A percentile compares a stretch with the other conserved stretches of the same genome.
phyloP scores from a whole-genome alignment of 1,140 invertebrate species.

The Formica exsecta region DNA sequence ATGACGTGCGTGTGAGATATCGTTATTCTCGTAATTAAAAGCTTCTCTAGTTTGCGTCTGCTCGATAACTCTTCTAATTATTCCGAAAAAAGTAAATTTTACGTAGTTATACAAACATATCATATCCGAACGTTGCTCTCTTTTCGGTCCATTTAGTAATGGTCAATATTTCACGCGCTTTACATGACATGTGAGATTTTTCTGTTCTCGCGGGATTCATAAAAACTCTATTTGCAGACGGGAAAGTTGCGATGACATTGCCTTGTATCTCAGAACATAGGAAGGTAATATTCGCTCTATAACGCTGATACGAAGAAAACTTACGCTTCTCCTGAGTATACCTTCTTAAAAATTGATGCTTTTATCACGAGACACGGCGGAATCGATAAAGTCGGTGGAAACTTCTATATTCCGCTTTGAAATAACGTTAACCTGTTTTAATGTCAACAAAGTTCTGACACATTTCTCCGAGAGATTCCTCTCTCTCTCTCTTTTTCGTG shows the following conservation, averaged over 20 bases:
- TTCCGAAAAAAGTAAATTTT: slow-evolving; percentile 36
- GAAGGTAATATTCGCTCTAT: slow-evolving; percentile 33
- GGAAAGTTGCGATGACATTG: slow-evolving; percentile 15
- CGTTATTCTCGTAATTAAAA: slow-evolving; percentile 63
- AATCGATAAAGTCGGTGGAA: slow-evolving; percentile 9
- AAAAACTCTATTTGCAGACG: slow-evolving; percentile 47
- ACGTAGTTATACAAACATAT: neutral
- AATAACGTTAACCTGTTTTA: slow-evolving; percentile 40
- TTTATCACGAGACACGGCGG: neutral
- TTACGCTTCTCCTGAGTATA: slow-evolving; percentile 24
- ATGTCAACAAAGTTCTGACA: slow-evolving; percentile 46
- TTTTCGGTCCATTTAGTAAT: slow-evolving; percentile 3
- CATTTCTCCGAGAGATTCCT: neutral
- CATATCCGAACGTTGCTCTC: neutral
- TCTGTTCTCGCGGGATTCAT: slow-evolving; percentile 4
- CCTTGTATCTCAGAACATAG: slow-evolving; percentile 23
- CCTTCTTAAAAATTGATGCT: slow-evolving; percentile 54
- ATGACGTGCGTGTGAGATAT: slow-evolving; percentile 27
- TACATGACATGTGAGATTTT: neutral
- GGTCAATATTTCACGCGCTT: slow-evolving; percentile 15
- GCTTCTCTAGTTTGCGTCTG: neutral
- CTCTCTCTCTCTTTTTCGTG: neutral
- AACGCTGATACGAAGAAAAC: slow-evolving; percentile 18
- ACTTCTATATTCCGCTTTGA: neutral
- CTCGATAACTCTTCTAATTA: slow-evolving; percentile 51